phyloP scores from a whole-genome alignment of 2,888 invertebrate genomes.

The Aphidius colemani region DNA sequence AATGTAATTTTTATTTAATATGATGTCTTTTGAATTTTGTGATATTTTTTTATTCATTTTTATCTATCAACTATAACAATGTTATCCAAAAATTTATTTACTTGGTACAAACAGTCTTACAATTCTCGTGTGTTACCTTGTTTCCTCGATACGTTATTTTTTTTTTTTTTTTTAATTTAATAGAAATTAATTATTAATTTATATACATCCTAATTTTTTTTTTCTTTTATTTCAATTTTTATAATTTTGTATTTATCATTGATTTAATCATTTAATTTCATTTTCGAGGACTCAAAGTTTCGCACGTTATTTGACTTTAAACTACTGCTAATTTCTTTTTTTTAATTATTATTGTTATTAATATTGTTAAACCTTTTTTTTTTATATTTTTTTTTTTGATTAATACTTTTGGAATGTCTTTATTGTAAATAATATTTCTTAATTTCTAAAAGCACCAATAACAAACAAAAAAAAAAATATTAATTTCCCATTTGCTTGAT shows the following conservation, averaged over 20 bases:
- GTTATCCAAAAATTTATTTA: too few species aligned
- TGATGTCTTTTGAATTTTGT: neutral
- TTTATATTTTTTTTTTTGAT: too few species aligned
- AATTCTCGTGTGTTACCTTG: too few species aligned
- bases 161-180: too few species aligned
- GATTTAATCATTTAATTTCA: conserved; percentile 16
- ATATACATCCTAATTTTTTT: conserved; percentile 13
- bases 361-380: too few species aligned
- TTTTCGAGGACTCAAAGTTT: neutral
- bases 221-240: neutral
- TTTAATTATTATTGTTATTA: neutral
- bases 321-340: conserved; percentile 2
- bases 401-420: too few species aligned
- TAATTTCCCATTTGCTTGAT: conserved; percentile 50
- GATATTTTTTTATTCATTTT: neutral
- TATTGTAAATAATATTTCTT: neutral
- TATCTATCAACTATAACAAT: too few species aligned
- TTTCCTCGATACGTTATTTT: too few species aligned
- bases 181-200: neutral
- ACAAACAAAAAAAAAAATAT: conserved; percentile 35
- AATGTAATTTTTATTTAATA: too few species aligned
- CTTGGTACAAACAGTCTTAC: too few species aligned
- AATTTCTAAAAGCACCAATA: conserved; percentile 20
- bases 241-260: neutral
- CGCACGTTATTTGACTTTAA: conserved; percentile 4